phyloP scores from a whole-genome alignment of 2,113 vertebrate species.

The Phyllopteryx taeniolatus region DNA sequence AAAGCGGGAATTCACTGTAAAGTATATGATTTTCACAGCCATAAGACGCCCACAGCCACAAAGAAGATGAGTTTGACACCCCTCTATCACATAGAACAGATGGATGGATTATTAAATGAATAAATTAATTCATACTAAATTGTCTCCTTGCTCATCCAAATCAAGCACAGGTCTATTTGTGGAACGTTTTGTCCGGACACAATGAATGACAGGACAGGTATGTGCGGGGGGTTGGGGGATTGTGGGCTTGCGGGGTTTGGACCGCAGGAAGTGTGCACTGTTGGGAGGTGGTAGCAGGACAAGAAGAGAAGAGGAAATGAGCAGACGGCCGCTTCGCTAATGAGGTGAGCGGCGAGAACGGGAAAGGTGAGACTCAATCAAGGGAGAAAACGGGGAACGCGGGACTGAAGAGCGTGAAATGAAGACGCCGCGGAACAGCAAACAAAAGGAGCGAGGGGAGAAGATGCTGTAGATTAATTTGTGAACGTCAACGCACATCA shows the following conservation, averaged over 20 bases:
- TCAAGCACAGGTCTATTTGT: slow-evolving; percentile 57
- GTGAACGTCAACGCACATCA: not conserved
- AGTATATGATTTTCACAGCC: too few relatives aligned
- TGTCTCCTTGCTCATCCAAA: not conserved
- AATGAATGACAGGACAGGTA: slow-evolving; percentile 46
- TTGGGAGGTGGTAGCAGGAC: slow-evolving; percentile 2
- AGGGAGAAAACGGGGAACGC: slow-evolving; percentile 36
- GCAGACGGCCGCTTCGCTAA: slow-evolving; percentile 56
- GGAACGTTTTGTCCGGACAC: slow-evolving; percentile 24
- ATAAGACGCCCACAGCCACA: too few relatives aligned
- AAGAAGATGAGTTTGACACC: too few relatives aligned
- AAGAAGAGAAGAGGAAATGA: slow-evolving; percentile 45
- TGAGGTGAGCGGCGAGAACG: slow-evolving; percentile 71
- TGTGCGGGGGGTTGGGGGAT: slow-evolving; percentile 9
- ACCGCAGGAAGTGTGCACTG: slow-evolving; percentile 22
- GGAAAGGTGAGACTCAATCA: slow-evolving; percentile 76
- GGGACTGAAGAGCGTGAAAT: slow-evolving; percentile 38
- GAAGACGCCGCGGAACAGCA: slow-evolving; percentile 49
- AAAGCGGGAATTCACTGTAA: too few relatives aligned
- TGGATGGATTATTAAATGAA: slow-evolving; percentile 16
- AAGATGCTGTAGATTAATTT: not conserved
- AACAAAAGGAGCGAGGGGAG: slow-evolving; percentile 17
- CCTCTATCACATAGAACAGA: not conserved
- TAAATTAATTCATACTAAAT: not conserved
- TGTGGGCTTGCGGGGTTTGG: not conserved